These are phyloP conservation scores for Pelusios castaneus DNA, from an alignment of 2,113 vertebrate species.

Conservation along the genomic window DNA sequence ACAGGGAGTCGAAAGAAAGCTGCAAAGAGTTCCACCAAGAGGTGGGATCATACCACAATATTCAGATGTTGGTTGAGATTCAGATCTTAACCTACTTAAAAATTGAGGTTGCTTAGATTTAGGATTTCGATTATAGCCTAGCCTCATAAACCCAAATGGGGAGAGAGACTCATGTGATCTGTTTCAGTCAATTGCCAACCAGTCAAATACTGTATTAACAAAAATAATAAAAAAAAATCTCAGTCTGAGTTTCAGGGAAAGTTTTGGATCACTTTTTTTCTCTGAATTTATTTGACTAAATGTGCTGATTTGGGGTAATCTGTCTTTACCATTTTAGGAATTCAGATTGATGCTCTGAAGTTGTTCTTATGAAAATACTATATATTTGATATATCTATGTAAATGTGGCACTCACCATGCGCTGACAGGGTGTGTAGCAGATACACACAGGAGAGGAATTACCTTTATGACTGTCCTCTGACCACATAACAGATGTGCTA, in stretches of 20 bases:
- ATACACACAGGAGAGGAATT: not conserved
- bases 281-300: not conserved
- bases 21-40: not conserved
- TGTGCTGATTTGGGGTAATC: not conserved
- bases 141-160: not conserved
- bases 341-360: not conserved
- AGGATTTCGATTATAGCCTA: not conserved
- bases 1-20: not conserved
- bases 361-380: not conserved
- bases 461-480: not conserved
- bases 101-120: not conserved
- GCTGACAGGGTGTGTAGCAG: not conserved
- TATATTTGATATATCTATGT: not conserved
- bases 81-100: not conserved
- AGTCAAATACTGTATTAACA: not conserved
- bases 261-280: not conserved
- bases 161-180: not conserved
- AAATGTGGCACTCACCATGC: not conserved
- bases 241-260: accelerated
- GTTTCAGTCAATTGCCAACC: not conserved
- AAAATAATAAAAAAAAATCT: not conserved
- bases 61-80: not conserved
- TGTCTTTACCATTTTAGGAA: not conserved
- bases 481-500: not conserved
- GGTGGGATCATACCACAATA: not conserved